A percentile compares a stretch with the other conserved stretches of the same genome.
These are phyloP conservation scores for Amphipoea oculea DNA, from an alignment of 2,888 invertebrate species.

Conservation along the genomic window DNA sequence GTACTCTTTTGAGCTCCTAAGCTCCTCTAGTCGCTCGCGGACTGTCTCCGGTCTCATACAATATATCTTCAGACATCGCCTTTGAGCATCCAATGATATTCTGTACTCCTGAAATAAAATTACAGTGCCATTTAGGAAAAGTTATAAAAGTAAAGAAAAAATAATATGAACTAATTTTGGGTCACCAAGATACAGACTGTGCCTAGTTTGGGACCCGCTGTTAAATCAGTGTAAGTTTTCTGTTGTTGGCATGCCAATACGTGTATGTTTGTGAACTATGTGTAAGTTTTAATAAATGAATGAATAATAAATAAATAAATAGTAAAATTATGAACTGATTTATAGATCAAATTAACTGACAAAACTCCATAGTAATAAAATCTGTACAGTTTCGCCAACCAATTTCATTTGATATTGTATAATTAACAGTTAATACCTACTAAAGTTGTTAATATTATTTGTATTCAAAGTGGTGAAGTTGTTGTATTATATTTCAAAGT, in stretches of 20 bases:
- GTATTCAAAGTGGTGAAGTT: neutral
- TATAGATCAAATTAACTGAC: neutral
- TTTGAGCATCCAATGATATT: constrained; percentile 89
- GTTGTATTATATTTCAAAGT: neutral
- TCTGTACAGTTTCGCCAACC: neutral
- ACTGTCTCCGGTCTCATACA: constrained; percentile 91
- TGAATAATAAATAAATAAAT: too few species aligned
- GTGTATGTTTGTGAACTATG: too few species aligned
- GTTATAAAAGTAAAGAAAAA: neutral
- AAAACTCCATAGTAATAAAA: too few species aligned
- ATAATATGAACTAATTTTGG: neutral
- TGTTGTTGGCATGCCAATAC: too few species aligned
- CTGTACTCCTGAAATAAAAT: constrained; percentile 85
- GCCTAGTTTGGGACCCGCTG: too few species aligned
- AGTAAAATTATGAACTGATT: neutral
- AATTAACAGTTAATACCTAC: neutral
- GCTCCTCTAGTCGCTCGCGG: constrained; percentile 88
- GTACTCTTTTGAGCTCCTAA: constrained; percentile 91
- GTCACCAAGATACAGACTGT: too few species aligned
- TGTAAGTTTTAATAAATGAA: too few species aligned
- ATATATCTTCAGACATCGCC: constrained; percentile 89
- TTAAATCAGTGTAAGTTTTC: too few species aligned
- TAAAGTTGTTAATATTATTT: neutral
- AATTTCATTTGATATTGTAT: neutral
- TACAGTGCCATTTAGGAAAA: neutral